These are phyloP conservation scores for Aphelinus certus DNA, from an alignment of 1,140 invertebrate species.

Conservation along the genomic window DNA sequence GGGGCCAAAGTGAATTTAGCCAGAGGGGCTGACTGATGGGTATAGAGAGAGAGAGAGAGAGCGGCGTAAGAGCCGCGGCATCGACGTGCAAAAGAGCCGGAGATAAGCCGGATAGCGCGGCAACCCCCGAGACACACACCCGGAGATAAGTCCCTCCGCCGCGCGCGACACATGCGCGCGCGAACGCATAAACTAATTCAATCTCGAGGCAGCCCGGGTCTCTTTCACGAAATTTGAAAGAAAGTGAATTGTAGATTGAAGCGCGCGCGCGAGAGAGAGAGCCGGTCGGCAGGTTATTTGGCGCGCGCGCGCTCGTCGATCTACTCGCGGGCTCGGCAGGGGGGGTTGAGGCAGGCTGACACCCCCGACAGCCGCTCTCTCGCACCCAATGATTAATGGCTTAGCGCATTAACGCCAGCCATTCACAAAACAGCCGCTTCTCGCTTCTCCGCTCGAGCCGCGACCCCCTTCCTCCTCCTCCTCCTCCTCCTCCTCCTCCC, in stretches of 20 bases:
- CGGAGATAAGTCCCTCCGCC: neutral
- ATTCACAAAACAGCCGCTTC: slow-evolving; percentile 64
- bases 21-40: no score
- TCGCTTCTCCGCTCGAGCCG: slow-evolving; percentile 31
- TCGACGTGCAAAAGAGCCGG: no score
- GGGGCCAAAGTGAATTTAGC: no score
- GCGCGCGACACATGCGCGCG: slow-evolving; percentile 1
- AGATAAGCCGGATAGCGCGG: no score
- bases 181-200: slow-evolving; percentile 19
- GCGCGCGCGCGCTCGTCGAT: slow-evolving; percentile 31
- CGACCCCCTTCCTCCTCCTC: neutral
- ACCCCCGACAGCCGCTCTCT: slow-evolving; percentile 42
- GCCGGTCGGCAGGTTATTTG: slow-evolving; percentile 42
- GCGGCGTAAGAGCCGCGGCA: no score
- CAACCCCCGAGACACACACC: no score
- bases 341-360: neutral
- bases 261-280: slow-evolving; percentile 13
- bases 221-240: slow-evolving; percentile 27
- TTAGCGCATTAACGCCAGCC: slow-evolving; percentile 64
- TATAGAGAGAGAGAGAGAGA: no score
- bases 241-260: slow-evolving; percentile 35
- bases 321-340: neutral
- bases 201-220: slow-evolving; percentile 3
- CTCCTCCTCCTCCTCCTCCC: no score
- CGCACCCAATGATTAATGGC: slow-evolving; percentile 64